A percentile compares a stretch with the other conserved stretches of the same genome.
These are phyloP conservation scores for Lampropteryx suffumata DNA, from an alignment of 2,888 invertebrate genomes.

Conservation along the genomic window DNA sequence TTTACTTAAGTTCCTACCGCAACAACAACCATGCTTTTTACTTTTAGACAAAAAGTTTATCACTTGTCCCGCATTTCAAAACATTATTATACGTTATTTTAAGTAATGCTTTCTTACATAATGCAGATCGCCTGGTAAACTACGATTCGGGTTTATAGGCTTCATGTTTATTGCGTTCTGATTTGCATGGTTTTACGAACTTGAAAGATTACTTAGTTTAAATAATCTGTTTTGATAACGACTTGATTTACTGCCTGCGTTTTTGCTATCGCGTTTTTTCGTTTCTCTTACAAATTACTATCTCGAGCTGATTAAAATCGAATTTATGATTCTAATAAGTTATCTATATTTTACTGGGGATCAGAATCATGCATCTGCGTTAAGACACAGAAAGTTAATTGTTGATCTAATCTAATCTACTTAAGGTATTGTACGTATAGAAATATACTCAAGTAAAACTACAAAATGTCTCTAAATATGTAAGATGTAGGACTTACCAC, in stretches of 20 bases:
- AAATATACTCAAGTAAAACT: too few relatives aligned
- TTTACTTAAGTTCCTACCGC: too few relatives aligned
- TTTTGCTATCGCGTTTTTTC: background rate
- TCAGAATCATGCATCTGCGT: too few relatives aligned
- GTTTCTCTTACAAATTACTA: background rate
- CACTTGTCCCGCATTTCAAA: slow-evolving; percentile 1
- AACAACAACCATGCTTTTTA: too few relatives aligned
- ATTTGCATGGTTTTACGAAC: slow-evolving; percentile 31
- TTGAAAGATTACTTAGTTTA: slow-evolving; percentile 16
- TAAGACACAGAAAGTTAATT: too few relatives aligned
- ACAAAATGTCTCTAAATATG: too few relatives aligned
- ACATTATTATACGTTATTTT: slow-evolving; percentile 19
- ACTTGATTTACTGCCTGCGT: slow-evolving; percentile 13
- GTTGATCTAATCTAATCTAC: too few relatives aligned
- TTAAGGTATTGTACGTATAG: too few relatives aligned
- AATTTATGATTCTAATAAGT: too few relatives aligned
- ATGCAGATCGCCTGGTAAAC: slow-evolving; percentile 32
- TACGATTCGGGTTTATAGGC: slow-evolving; percentile 27
- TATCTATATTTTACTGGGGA: too few relatives aligned
- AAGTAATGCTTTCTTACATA: slow-evolving; percentile 24
- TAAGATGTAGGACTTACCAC: too few relatives aligned
- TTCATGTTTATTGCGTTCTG: slow-evolving; percentile 28
- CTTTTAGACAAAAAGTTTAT: background rate
- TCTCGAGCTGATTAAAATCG: background rate
- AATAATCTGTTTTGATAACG: slow-evolving; percentile 19